Evolutionary conservation across 2,113 vertebrate genomes (phyloP), one percentile per base, ranked within the genome.

Genomic region (Aix galericulata): DNA sequence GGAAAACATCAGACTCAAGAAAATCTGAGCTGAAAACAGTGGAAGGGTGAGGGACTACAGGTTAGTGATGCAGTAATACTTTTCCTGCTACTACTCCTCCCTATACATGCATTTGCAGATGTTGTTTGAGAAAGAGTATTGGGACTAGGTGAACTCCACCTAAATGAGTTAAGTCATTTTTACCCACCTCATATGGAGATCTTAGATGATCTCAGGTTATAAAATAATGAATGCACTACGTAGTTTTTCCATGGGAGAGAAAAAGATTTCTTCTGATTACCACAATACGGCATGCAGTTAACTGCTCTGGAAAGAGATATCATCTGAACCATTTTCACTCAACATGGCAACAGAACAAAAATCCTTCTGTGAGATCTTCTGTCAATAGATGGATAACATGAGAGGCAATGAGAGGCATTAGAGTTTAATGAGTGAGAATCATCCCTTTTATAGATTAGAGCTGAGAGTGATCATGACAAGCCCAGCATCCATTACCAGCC

Each of bases 371-470:
- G 34, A 93, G 13, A 53, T 46, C 15, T 82, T 36, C 38, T 86
- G 50, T 85, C 85, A 89, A 93, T 66, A 91, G 44, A 82, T 2
- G 16, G 59, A 16, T 87, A 93, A 89, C 23, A 58, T 1, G 1
- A 82, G 40, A 89, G 38, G 44, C 36, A 91, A 69, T 0, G 0
- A 86, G n/a, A n/a, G n/a, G n/a, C n/a, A n/a, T 74, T 80, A 93
- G 9, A 67, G 59, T 17, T 58, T 71, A 95, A 94, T 77, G 72
- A 96, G 71, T 92, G 22, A 80, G 31, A 83, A 93, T 77, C 34
- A 86, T 32, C 11, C n/a, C n/a, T 93, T 67, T 74, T 83, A 95
- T 71, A 89, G 79, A 80, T 83, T 44, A 74, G 18, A 18, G 20
- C 40, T 58, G 53, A 88, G 22, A 76, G 34, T 17, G 27, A 82